These are phyloP conservation scores for Drosophila parthenogenetica DNA, from an alignment of 2,888 invertebrate species.

Conservation along the genomic window DNA sequence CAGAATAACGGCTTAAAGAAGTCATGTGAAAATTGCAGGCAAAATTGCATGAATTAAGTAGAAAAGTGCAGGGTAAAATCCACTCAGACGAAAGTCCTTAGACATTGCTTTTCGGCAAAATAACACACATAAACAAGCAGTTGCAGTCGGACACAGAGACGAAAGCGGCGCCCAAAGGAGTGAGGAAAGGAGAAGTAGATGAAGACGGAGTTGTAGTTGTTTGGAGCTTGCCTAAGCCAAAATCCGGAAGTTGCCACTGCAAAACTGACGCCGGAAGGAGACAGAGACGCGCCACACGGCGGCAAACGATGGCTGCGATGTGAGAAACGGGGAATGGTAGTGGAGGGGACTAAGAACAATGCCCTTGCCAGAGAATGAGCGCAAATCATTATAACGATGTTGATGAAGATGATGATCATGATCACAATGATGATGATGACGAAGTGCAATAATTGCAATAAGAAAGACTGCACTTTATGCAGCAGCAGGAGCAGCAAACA, in stretches of 20 bases:
- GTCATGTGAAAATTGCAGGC: constrained; percentile 68
- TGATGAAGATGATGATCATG: constrained; percentile 26
- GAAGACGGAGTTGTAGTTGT: constrained; percentile 5
- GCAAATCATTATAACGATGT: constrained; percentile 30
- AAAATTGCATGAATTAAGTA: constrained; percentile 77
- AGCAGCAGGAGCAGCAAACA: constrained; percentile 33
- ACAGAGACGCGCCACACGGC: constrained; percentile 52
- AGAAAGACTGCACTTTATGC: constrained; percentile 59
- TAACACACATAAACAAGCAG: constrained; percentile 59
- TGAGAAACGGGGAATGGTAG: neutral
- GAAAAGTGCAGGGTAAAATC: constrained; percentile 63
- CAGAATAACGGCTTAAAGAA: constrained; percentile 40
- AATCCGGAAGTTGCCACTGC: constrained; percentile 79
- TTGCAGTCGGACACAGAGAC: constrained; percentile 2
- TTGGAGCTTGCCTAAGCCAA: constrained; percentile 49
- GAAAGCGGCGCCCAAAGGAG: constrained; percentile 11
- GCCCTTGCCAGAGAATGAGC: constrained; percentile 49
- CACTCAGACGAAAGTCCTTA: constrained; percentile 84
- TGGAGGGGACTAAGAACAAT: constrained; percentile 70
- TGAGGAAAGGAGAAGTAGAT: neutral
- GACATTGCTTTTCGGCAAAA: constrained; percentile 82
- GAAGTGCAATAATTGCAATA: constrained; percentile 61
- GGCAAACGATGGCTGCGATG: constrained; percentile 8
- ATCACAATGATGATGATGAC: constrained; percentile 22
- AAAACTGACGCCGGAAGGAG: constrained; percentile 68